These are phyloP conservation scores for Pseudorasbora parva DNA, from an alignment of 2,113 vertebrate species.

Conservation along the genomic window DNA sequence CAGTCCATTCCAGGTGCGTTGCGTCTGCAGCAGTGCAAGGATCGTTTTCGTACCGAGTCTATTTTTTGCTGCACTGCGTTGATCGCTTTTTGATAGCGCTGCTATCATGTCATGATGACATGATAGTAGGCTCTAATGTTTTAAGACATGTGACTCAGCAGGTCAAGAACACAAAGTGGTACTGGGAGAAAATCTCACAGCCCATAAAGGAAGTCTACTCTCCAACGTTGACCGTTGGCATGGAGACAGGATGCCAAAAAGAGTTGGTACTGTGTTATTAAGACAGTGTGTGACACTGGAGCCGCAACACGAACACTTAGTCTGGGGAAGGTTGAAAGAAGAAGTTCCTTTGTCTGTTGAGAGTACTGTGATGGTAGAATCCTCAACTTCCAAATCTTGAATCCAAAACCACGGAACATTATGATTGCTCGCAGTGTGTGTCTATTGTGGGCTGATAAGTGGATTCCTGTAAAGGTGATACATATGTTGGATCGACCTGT, in stretches of 20 bases:
- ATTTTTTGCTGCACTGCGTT: no score
- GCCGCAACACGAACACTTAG: neutral
- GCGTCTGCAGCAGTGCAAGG: no score
- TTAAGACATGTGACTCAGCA: constrained; percentile 1
- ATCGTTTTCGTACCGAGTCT: no score
- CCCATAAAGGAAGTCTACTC: neutral
- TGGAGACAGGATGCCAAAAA: neutral
- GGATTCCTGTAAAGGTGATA: neutral
- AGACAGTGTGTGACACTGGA: neutral
- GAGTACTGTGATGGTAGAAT: neutral
- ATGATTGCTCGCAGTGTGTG: constrained; percentile 8
- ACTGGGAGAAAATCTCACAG: neutral
- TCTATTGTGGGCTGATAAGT: neutral
- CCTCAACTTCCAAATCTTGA: neutral
- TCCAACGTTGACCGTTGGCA: neutral
- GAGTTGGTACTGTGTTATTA: neutral
- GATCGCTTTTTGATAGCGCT: no score
- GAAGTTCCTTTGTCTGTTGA: neutral
- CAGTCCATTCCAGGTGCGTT: no score
- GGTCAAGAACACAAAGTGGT: constrained; percentile 2
- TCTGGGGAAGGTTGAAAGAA: neutral
- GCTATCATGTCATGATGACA: no score
- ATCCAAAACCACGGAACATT: neutral
- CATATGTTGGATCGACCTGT: constrained; percentile 4
- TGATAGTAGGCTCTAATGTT: constrained; percentile 19